Base-by-base conservation (phyloP, 2,797 vertebrate genomes). In the Serranus cabrilla region DNA sequence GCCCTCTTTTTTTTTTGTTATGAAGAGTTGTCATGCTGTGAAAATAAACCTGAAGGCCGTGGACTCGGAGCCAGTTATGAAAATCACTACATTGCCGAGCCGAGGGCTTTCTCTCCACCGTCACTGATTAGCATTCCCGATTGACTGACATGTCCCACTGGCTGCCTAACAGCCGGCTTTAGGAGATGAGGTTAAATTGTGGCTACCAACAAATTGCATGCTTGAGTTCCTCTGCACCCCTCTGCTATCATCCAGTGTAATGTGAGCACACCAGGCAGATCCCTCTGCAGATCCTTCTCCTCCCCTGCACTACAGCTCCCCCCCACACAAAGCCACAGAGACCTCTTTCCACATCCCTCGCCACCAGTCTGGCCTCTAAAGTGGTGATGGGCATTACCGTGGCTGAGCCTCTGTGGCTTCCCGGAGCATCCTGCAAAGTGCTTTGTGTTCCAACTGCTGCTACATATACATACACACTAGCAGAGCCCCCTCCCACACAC, bases 171-270 rank as follows among this genome's bases (percentile, higher is more conserved):
- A 70, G 82, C 89, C 72, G 78, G 91, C 89, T 89, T 90, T 91
- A 93, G 82, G 88, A 91, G 89, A 90, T 87, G 92, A 94, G 90
- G 93, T 93, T 94, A 89, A 94, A 93, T 87, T 91, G 93, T 90
- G 94, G 92, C 93, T 91, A 92, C 92, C 90, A 93, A 91, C 92
- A 96, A 95, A 96, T 80, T 90, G 93, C 86, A 95, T 78, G 92
- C 93, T 95, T 83, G 75, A 94, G 91, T 90, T 95, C 91, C 92
- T 89, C 79, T 83, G 88, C 86, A 89, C 73, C 89, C 84, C 88
- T 90, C 85, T 62, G 85, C 90, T 90, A 93, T 92, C 91, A 92
- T 91, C 88, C 91, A 88, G 81, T 84, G 93, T 92, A 93, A 93
- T 90, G 89, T 91, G 93, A 94, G 91, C 91, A 90, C 90, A 89